Base-by-base conservation (phyloP, 2,797 vertebrate genomes). In the Pipistrellus kuhlii region DNA sequence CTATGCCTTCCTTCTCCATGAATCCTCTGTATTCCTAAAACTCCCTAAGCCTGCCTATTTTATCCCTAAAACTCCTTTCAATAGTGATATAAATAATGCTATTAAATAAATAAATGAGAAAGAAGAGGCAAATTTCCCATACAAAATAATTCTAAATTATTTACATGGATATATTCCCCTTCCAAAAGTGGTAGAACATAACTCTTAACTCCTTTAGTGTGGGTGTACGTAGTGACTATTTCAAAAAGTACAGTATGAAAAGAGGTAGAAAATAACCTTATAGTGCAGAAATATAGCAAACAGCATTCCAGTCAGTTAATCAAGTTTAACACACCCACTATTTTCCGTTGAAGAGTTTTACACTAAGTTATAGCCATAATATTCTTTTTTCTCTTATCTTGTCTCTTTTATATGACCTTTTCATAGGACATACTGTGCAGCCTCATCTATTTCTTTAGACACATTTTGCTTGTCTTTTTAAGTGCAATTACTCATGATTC, bases 401-500 rank as follows among this genome's bases (percentile, higher is more conserved):
- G 38, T 35, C 44, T 87, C 2, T 69, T 93, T 96, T 66, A 53
- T 53, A 30, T 46, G 35, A 55, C 6, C 85, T 84, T 90, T 78
- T 23, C 57, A 85, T n/a, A 62, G 10, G 88, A 5, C 11, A 41
- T 75, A 44, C 23, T 80, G 3, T 30, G 15, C 10, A 78, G 6
- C 4, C 2, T 44, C n/a, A 17, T 88, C 32, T 81, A 44, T 76
- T 84, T 94, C 44, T 94, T 72, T 64, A 87, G 77, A 59, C 8
- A 73, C 5, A n/a, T 68, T 85, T 88, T 20, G 82, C 71, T 81
- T 95, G 35, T 64, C 83, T 71, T 85, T 62, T 92, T 83, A 89
- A 93, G 64, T 75, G 27, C 5, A 90, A 6, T 88, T 88, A 71
- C 10, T 81, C 38, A 77, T 72, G 78, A 84, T 89, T 89, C n/a